Evolutionary conservation across 2,888 invertebrate species (phyloP).

Genomic region (Archips xylosteana): DNA sequence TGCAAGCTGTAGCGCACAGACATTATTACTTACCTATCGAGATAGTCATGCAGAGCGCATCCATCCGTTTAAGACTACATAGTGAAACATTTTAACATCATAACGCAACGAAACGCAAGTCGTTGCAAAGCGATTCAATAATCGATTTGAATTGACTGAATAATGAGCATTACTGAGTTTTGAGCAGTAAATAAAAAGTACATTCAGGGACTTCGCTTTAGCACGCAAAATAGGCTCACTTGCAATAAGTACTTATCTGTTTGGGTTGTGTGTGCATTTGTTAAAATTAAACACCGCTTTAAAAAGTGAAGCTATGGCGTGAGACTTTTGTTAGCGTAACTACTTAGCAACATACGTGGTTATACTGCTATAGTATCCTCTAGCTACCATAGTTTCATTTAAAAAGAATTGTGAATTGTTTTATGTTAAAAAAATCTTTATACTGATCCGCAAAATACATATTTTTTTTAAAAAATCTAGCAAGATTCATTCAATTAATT

Average conservation of each 20-base stretch:
- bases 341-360: slow-evolving; percentile 11
- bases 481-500: no score
- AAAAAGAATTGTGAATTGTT: not conserved
- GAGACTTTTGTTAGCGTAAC: slow-evolving; percentile 14
- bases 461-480: no score
- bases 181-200: no score
- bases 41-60: no score
- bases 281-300: slow-evolving; percentile 3
- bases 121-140: no score
- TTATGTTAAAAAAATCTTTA: not conserved
- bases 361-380: slow-evolving; percentile 6
- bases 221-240: not conserved
- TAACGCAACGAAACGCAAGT: no score
- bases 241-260: not conserved
- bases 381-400: not conserved
- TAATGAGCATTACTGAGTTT: no score
- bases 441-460: not conserved
- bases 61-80: no score
- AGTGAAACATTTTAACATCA: no score
- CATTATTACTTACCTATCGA: no score
- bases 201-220: not conserved
- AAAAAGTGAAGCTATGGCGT: slow-evolving; percentile 11
- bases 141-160: no score
- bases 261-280: not conserved
- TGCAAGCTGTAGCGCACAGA: no score